phyloP scores from a whole-genome alignment of 2,113 vertebrate species.

The Antidorcas marsupialis region DNA sequence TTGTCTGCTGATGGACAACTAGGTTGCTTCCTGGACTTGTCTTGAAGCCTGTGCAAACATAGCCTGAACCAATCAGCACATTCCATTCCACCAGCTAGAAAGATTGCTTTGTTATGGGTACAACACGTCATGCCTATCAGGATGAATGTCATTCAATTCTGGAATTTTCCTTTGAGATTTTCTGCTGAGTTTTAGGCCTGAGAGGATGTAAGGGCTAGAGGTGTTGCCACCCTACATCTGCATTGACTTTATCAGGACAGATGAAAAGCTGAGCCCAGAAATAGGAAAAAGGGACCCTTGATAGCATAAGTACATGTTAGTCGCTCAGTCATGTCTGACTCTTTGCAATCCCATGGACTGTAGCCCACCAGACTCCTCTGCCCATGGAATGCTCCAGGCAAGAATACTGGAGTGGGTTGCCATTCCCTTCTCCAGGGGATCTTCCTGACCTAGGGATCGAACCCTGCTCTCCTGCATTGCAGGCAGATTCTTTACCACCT shows the following conservation, averaged over 20 bases:
- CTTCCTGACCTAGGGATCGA: background rate
- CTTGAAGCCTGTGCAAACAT: background rate
- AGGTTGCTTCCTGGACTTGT: background rate
- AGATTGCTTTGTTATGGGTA: background rate
- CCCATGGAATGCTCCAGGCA: background rate
- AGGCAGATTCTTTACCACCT: background rate
- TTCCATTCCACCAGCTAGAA: background rate
- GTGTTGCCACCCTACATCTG: background rate
- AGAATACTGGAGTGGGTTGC: background rate
- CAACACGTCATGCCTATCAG: background rate
- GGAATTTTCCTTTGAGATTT: background rate
- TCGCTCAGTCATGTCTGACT: rapidly evolving
- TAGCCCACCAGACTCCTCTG: background rate
- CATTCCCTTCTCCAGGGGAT: background rate
- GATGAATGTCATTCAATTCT: background rate
- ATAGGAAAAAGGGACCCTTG: background rate
- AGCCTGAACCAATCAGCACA: background rate
- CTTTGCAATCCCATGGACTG: background rate
- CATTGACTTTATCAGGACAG: background rate
- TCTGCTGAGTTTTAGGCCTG: background rate
- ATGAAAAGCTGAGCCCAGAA: background rate
- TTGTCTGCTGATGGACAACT: too few relatives aligned
- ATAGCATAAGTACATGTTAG: background rate
- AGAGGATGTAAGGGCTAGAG: background rate
- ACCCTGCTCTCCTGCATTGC: background rate